Evolutionary conservation across 35 echinoderm and acorn worm genomes (phyloP), one percentile per base, ranked within the genome.

Genomic region (Chiridota heheva): DNA sequence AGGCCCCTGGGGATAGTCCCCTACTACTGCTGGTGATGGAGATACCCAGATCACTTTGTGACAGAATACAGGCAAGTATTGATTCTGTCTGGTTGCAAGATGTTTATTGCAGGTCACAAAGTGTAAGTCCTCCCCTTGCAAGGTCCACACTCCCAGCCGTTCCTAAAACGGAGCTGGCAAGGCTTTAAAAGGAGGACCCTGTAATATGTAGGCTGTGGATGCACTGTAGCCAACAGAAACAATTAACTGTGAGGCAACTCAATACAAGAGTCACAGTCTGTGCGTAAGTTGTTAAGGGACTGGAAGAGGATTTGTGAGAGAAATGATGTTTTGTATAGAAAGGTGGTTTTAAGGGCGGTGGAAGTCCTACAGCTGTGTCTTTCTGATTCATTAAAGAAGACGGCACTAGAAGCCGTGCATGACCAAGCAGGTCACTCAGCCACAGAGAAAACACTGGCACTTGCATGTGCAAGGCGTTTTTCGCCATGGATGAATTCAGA

Each of bases 391-490:
- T 76, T 91, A 28, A 67, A 81, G 41, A 15, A 62, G 32, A 32
- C 44, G 12, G 46, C 79, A 28, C 36, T 91, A 26, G 12, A 45
- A 7, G 73, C 74, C 0, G 4, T 69, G 5, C 82, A 86, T 49
- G 82, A 85, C 44, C 33, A 80, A 36, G 65, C 81, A 20, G 89
- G 89, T 8, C 89, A 92, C 77, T 84, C 86, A 30, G 62, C 58
- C 4, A 5, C 27, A 7, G 59, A 92, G 69, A 86, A 75, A 45
- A 92, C 83, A 5, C n/a, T 77, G 5, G 56, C 77, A 12, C 44
- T 92, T 0, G 15, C 61, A 1, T 28, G 43, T 20, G n/a, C 18
- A 8, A 45, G 90, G 20, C 69, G 79, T 56, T 69, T 68, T 51
- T 82, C 61, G 79, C 61, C 62, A 3, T n/a, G 16, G 25, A 82